Evolutionary conservation across 2,113 vertebrate species (phyloP).

Genomic region (Macquaria ambigua): DNA sequence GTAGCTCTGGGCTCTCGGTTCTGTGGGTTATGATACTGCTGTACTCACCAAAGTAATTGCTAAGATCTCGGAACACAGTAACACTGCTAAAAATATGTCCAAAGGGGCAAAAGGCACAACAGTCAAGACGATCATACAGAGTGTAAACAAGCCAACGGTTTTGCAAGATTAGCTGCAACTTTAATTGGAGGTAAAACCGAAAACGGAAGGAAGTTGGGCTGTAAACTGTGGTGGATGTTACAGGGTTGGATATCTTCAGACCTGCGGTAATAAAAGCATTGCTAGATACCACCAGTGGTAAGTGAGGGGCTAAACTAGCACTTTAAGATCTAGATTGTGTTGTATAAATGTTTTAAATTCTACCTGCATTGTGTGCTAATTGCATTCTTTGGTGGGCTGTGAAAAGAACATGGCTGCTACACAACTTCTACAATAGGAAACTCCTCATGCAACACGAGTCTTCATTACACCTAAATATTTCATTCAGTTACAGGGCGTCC

Average conservation of each 20-base stretch:
- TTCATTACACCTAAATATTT: conserved; percentile 53
- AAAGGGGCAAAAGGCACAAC: background rate
- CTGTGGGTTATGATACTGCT: background rate
- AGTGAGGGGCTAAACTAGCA: background rate
- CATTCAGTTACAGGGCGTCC: conserved; percentile 24
- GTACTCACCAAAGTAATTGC: background rate
- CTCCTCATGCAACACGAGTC: conserved; percentile 18
- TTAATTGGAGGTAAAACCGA: background rate
- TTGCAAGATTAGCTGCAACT: background rate
- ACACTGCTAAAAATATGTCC: background rate
- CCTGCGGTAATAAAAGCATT: background rate
- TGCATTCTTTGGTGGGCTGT: background rate
- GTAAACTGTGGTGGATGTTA: background rate
- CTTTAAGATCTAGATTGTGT: background rate
- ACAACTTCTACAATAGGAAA: background rate
- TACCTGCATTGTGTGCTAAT: background rate
- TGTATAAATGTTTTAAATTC: background rate
- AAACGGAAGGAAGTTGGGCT: background rate
- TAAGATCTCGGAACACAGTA: background rate
- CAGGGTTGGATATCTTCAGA: background rate
- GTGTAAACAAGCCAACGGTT: background rate
- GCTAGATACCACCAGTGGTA: background rate
- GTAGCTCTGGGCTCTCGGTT: too few relatives aligned
- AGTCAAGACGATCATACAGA: background rate
- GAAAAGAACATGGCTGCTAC: background rate